A percentile compares a stretch with the other conserved stretches of the same genome.
Evolutionary conservation across 2,888 invertebrate species (phyloP).

Genomic region (Elgonia sp.): DNA sequence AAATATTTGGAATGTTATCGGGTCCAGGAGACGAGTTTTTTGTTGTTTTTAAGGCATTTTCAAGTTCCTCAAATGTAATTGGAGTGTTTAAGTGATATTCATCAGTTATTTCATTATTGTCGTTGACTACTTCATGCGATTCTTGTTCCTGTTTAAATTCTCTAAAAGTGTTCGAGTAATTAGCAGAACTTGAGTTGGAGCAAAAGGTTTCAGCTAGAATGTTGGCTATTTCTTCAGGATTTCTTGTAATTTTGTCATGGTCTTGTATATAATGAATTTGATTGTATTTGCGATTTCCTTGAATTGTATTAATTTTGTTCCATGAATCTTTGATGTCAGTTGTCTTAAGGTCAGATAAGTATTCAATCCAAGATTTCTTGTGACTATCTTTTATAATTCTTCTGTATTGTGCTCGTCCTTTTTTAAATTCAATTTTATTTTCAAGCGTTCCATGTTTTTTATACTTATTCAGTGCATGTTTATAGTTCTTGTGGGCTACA

Average conservation of each 20-base stretch:
- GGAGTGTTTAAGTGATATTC: neutral
- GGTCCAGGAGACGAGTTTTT: conserved; percentile 2
- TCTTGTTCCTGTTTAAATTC: neutral
- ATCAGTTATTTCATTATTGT: neutral
- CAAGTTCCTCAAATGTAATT: neutral
- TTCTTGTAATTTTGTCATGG: neutral
- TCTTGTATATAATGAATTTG: neutral
- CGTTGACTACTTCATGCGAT: neutral
- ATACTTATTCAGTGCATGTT: conserved; percentile 66
- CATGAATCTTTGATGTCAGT: neutral
- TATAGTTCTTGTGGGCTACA: conserved; percentile 29
- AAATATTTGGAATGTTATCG: conserved; percentile 45
- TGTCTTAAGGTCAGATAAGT: neutral
- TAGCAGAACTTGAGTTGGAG: conserved; percentile 1
- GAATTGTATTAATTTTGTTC: conserved; percentile 13
- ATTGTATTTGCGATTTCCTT: neutral
- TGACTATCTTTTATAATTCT: conserved; percentile 14
- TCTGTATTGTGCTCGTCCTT: neutral
- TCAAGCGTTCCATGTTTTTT: conserved; percentile 46
- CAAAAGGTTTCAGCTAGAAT: conserved; percentile 19
- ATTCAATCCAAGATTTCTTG: neutral
- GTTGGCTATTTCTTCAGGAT: conserved; percentile 12
- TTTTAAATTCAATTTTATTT: conserved; percentile 48
- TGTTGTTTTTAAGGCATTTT: neutral
- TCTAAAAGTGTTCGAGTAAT: conserved; percentile 1